A percentile compares a stretch with the other conserved stretches of the same genome.
phyloP scores from a whole-genome alignment of 2,888 invertebrate species.

The Altica lythri region DNA sequence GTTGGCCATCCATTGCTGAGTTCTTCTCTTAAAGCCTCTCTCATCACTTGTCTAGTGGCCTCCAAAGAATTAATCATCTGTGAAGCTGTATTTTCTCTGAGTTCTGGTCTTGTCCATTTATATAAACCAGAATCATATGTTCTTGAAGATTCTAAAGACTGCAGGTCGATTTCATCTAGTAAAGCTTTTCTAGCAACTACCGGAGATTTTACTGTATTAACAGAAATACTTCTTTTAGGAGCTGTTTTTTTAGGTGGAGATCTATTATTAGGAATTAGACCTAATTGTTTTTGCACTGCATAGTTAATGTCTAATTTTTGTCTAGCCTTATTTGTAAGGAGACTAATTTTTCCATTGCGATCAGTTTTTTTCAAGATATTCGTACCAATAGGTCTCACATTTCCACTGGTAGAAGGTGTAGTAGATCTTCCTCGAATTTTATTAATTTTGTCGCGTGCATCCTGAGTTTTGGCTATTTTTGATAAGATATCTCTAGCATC shows the following conservation, averaged over 20 bases:
- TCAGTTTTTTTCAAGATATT: slow-evolving; percentile 60
- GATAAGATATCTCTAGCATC: slow-evolving; percentile 83
- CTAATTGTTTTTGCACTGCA: slow-evolving; percentile 54
- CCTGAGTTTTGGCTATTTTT: slow-evolving; percentile 74
- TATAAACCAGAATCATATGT: slow-evolving; percentile 40
- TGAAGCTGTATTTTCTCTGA: slow-evolving; percentile 40
- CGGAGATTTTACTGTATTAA: slow-evolving; percentile 24
- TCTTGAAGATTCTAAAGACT: slow-evolving; percentile 35
- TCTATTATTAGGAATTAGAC: slow-evolving; percentile 42
- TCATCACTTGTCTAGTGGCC: slow-evolving; percentile 40
- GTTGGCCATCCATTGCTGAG: slow-evolving; percentile 42
- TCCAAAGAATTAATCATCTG: slow-evolving; percentile 46
- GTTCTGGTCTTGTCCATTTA: slow-evolving; percentile 47
- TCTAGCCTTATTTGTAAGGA: slow-evolving; percentile 58
- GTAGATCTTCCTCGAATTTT: slow-evolving; percentile 62
- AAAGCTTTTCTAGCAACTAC: slow-evolving; percentile 42
- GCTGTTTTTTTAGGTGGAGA: slow-evolving; percentile 26
- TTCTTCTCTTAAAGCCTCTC: slow-evolving; percentile 42
- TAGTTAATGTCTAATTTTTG: slow-evolving; percentile 49
- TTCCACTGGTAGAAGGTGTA: slow-evolving; percentile 43
- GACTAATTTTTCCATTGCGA: slow-evolving; percentile 61
- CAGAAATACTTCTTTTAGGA: slow-evolving; percentile 35
- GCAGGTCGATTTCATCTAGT: slow-evolving; percentile 45
- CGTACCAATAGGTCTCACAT: slow-evolving; percentile 54
- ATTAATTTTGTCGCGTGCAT: slow-evolving; percentile 74